A percentile compares a stretch with the other conserved stretches of the same genome.
Evolutionary conservation across 2,113 vertebrate genomes (phyloP).

Genomic region (Pampusana beccarii): DNA sequence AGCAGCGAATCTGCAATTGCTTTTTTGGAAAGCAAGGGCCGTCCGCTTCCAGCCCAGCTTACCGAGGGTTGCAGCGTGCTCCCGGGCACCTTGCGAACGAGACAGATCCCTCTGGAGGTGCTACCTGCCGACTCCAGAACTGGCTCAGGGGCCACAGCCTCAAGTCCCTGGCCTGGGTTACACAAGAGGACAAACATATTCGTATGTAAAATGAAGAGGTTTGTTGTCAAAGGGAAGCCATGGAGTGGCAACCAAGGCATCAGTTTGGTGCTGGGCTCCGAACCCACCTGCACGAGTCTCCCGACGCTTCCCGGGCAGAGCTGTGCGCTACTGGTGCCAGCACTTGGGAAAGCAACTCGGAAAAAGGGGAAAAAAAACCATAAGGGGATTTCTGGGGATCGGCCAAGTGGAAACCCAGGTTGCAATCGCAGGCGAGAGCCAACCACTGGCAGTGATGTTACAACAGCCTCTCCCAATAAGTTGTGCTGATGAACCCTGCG

Average conservation of each 20-base stretch:
- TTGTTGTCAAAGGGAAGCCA: background rate
- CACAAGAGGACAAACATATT: fast-evolving
- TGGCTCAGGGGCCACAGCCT: background rate
- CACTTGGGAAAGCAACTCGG: background rate
- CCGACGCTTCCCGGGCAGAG: background rate
- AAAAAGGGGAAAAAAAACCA: background rate
- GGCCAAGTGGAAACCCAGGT: background rate
- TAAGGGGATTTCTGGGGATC: background rate
- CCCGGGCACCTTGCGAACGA: background rate
- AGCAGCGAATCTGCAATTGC: background rate
- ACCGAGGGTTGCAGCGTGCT: background rate
- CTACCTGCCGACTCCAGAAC: background rate
- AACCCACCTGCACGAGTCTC: background rate
- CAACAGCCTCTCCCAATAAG: background rate
- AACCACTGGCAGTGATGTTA: background rate
- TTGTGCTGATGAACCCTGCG: background rate
- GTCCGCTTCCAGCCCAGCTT: background rate
- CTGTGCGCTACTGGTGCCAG: background rate
- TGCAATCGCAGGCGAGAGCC: background rate
- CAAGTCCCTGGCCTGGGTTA: background rate
- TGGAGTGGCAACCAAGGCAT: background rate
- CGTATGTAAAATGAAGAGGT: background rate
- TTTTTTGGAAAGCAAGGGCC: background rate
- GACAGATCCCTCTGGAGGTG: background rate
- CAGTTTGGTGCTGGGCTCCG: background rate